Evolutionary conservation across 2,888 invertebrate species (phyloP).

Genomic region (Calliopum simillimum): DNA sequence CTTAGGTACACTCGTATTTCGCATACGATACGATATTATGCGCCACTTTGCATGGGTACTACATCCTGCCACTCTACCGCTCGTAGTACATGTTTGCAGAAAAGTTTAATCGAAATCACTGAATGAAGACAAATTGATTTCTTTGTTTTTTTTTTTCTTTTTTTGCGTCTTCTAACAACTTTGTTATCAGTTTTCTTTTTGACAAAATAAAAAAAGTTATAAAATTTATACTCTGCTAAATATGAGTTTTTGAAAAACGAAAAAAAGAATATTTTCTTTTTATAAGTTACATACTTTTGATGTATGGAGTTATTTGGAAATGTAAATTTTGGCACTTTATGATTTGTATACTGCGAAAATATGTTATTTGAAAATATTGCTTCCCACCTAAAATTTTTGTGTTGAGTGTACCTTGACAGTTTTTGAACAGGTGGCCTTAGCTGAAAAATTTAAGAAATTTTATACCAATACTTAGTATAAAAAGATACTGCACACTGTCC

Average conservation of each 20-base stretch:
- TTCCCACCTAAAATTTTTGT: background rate
- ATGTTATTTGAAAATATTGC: background rate
- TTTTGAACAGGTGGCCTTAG: too few relatives aligned
- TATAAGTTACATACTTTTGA: background rate
- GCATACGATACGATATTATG: too few relatives aligned
- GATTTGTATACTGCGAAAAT: too few relatives aligned
- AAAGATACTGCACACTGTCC: too few relatives aligned
- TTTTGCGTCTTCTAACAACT: background rate
- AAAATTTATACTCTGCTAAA: too few relatives aligned
- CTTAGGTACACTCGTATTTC: too few relatives aligned
- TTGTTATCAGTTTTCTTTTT: conserved; percentile 5
- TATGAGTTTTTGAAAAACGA: background rate
- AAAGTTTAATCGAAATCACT: conserved; percentile 63
- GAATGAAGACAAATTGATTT: conserved; percentile 60
- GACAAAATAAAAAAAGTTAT: background rate
- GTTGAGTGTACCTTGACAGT: background rate
- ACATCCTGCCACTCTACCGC: too few relatives aligned
- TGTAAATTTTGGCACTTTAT: background rate
- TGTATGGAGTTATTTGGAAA: background rate
- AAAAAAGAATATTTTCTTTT: background rate
- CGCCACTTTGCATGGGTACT: too few relatives aligned
- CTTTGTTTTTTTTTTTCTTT: conserved; percentile 17
- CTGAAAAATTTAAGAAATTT: too few relatives aligned
- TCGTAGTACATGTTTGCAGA: conserved; percentile 24
- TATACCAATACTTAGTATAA: too few relatives aligned